Base-by-base conservation (phyloP, 2,113 vertebrate species). In the Pseudopipra pipra region DNA sequence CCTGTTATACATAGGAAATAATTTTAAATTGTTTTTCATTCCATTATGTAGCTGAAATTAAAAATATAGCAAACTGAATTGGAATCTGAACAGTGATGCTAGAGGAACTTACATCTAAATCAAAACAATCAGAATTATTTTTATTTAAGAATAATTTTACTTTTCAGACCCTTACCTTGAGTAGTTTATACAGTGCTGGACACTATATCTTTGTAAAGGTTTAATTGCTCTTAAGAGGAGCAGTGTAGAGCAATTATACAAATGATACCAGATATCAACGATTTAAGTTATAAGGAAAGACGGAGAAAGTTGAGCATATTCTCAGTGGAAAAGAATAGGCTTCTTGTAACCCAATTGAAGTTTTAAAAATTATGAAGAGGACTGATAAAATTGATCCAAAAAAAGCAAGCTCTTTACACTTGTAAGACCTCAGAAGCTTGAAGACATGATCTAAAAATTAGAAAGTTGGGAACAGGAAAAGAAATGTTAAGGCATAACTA, bases 371-470 rank as follows among this genome's bases (percentile, higher is more conserved):
- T 97, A 79, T 94, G 93, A 96, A 87, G 66, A 86, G 47, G 82
- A 91, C 91, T 97, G 95, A 97, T 97, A 96, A 97, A 97, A 98
- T 93, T 96, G 96, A 98, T 98, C 89, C 89, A 96, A 52, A 52
- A 52, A 52, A 52, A 97, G 96, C 83, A 96, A 97, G 93, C 49
- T 96, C 96, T 97, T 96, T 95, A 96, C 85, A 89, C 67, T 97
- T 93, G 91, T 79, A 90, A 97, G 94, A 97, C 96, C 93, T 97
- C 79, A 98, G 90, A 97, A 96, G 65, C 74, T 82, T 97, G 94
- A 95, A 97, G 95, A 96, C 88, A 96, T 51, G 95, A 97, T 97
- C 91, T 97, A 91, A 98, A 98, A 98, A 97, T 91, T 96, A 96
- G 85, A 97, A 98, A 97, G 96, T 93, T 97, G n/a, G 80, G 65